phyloP scores from a whole-genome alignment of 30 jellyfish, hydroid and myxozoan genomes.

The Hydractinia echinata region DNA sequence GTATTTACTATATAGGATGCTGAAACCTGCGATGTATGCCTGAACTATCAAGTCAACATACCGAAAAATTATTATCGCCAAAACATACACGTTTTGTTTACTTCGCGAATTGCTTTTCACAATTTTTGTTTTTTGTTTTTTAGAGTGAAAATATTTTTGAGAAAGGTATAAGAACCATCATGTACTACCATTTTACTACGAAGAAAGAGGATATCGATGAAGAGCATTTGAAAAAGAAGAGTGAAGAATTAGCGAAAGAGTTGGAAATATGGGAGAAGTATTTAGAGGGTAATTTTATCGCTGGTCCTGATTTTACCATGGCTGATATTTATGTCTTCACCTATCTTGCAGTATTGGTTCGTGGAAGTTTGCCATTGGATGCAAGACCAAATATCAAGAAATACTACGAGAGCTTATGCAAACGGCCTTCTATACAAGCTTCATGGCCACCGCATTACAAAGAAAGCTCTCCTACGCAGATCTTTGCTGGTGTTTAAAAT shows the following conservation, averaged over 20 bases:
- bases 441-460: slow-evolving; percentile 56
- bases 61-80: too few relatives aligned
- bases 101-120: too few relatives aligned
- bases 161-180: slow-evolving; percentile 3
- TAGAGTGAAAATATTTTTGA: slow-evolving; percentile 28
- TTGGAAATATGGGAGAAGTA: slow-evolving; percentile 31
- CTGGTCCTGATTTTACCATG: slow-evolving; percentile 45
- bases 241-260: slow-evolving; percentile 20
- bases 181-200: background rate
- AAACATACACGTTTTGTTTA: too few relatives aligned
- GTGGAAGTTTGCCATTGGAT: slow-evolving; percentile 38
- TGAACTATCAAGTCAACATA: too few relatives aligned
- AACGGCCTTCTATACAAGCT: slow-evolving; percentile 42
- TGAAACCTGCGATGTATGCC: too few relatives aligned
- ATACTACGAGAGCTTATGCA: slow-evolving; percentile 24
- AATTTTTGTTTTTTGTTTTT: background rate
- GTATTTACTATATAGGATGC: too few relatives aligned
- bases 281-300: slow-evolving; percentile 25
- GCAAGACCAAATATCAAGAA: slow-evolving; percentile 32
- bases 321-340: slow-evolving; percentile 43
- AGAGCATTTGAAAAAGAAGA: background rate
- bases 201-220: slow-evolving; percentile 28
- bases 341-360: slow-evolving; percentile 16
- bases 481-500: slow-evolving; percentile 7
- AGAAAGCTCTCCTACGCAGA: slow-evolving; percentile 8